A percentile compares a stretch with the other conserved stretches of the same genome.
Evolutionary conservation across 2,797 vertebrate species (phyloP).

Genomic region (Mallotus villosus): DNA sequence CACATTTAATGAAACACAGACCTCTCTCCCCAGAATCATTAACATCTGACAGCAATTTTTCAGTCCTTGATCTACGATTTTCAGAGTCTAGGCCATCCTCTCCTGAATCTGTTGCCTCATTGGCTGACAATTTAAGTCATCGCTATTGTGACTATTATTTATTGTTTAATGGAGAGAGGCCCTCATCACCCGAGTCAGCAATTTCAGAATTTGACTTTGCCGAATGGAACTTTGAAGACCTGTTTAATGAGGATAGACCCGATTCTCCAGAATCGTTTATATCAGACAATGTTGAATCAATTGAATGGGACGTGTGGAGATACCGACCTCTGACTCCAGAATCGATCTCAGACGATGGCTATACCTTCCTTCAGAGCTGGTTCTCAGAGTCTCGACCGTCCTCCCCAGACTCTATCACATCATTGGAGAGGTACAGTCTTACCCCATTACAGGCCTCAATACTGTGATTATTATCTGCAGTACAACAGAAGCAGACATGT

Average conservation of each 20-base stretch:
- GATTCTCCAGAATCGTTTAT: slow-evolving; percentile 13
- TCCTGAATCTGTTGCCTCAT: slow-evolving; percentile 21
- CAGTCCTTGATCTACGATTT: neutral
- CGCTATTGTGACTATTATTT: slow-evolving; percentile 3
- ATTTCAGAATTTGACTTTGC: neutral
- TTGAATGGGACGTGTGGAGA: no score
- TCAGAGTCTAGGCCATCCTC: slow-evolving; percentile 14
- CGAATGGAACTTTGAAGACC: neutral
- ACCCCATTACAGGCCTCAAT: neutral
- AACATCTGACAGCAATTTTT: slow-evolving; percentile 12
- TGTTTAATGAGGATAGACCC: slow-evolving; percentile 9
- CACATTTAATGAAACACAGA: no score
- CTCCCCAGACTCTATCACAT: slow-evolving; percentile 14
- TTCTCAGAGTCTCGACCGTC: neutral
- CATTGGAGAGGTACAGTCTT: neutral
- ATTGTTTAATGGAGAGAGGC: neutral
- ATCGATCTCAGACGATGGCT: no score
- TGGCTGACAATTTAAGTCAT: slow-evolving; percentile 1
- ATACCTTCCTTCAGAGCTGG: no score
- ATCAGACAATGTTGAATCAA: neutral
- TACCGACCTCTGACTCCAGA: no score
- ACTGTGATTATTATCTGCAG: slow-evolving; percentile 18
- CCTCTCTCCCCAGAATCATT: slow-evolving; percentile 35
- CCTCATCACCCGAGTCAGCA: slow-evolving; percentile 2
- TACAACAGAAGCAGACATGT: neutral